A percentile compares a stretch with the other conserved stretches of the same genome.
Conservation (phyloP, 2,113 vertebrate species). For the Callionymus lyra region DNA sequence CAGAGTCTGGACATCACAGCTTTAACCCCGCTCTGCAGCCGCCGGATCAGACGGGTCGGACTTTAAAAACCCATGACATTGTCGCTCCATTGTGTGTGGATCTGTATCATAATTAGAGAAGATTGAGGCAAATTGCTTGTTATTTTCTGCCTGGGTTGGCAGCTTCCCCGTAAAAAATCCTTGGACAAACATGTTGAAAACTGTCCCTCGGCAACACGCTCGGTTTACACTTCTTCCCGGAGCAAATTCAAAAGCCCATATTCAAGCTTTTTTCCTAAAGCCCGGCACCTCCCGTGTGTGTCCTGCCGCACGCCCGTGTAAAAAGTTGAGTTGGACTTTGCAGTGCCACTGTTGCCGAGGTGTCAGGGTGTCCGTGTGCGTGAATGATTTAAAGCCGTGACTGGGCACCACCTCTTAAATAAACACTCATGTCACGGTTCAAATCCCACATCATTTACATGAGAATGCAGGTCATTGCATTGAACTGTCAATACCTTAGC, state of each 20-base stretch:
- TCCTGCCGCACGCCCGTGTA: neutral
- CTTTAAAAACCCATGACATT: slow-evolving; percentile 37
- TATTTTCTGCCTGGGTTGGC: slow-evolving; percentile 52
- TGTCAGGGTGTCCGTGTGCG: slow-evolving; percentile 6
- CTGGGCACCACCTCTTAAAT: slow-evolving; percentile 42
- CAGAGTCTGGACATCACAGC: slow-evolving; percentile 53
- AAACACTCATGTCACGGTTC: slow-evolving; percentile 42
- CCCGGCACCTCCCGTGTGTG: neutral
- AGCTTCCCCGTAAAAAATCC: too few relatives aligned
- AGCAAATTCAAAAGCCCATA: too few relatives aligned
- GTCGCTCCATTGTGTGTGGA: slow-evolving; percentile 46
- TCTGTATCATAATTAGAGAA: slow-evolving; percentile 58
- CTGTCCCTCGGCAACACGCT: too few relatives aligned
- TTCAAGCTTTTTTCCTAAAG: too few relatives aligned
- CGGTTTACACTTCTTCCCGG: too few relatives aligned
- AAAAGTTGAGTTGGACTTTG: neutral
- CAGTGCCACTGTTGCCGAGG: slow-evolving; percentile 1
- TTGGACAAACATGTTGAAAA: too few relatives aligned
- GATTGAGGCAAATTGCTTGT: slow-evolving; percentile 55
- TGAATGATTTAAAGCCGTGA: slow-evolving; percentile 26
- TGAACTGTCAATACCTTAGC: slow-evolving; percentile 27
- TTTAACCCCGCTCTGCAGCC: slow-evolving; percentile 21
- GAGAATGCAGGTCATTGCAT: slow-evolving; percentile 28
- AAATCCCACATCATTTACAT: slow-evolving; percentile 36
- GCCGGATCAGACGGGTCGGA: slow-evolving; percentile 23